Base-by-base conservation (phyloP, 2,888 invertebrate genomes). In the Stenotaenia linearis region DNA sequence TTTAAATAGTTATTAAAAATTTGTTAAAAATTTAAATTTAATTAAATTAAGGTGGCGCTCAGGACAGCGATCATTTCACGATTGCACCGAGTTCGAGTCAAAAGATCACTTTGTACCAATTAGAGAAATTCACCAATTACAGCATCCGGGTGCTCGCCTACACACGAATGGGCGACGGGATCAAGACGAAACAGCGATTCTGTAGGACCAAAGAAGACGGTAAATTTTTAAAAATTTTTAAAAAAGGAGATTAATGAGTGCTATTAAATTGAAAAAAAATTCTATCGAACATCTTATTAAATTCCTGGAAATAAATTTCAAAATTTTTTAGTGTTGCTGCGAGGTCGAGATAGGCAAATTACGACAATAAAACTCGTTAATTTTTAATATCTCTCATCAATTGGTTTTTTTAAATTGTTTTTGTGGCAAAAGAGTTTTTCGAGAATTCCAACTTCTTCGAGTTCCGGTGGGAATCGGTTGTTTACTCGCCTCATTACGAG, bases 131-230 rank as follows among this genome's bases (percentile, higher is more conserved):
- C 85, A 93, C 94, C 78, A 96, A 96, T 88, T 96, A 96, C 86
- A 95, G 94, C 56, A 89, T 96, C 80, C 91, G 93, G 85, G 92
- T 95, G 5, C 86, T 94, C 84, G 95, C 95, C 0, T 94, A 91
- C 85, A 96, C 95, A 0, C 90, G 91, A 80, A 93, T 92, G 7
- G 96, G 96, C 0, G 95, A 95, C 84, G 96, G 96, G 37, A 90
- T 92, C 80, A 88, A 93, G 81, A 93, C 94, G 85, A 87, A 89
- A 56, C 90, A 93, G 3, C 89, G 94, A 82, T 92, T 90, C 87
- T 94, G 95, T 86, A 90, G 90, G 84, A 96, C 95, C 0, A 92
- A 93, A 83, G 94, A 95, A 87, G 95, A 96, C 86, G 90, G 93
- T 93, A 86, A 85, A 23, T 15, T 3, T 32, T n/a, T n/a, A n/a